Evolutionary conservation across 2,797 vertebrate species (phyloP).

Genomic region (Remorina albescens): DNA sequence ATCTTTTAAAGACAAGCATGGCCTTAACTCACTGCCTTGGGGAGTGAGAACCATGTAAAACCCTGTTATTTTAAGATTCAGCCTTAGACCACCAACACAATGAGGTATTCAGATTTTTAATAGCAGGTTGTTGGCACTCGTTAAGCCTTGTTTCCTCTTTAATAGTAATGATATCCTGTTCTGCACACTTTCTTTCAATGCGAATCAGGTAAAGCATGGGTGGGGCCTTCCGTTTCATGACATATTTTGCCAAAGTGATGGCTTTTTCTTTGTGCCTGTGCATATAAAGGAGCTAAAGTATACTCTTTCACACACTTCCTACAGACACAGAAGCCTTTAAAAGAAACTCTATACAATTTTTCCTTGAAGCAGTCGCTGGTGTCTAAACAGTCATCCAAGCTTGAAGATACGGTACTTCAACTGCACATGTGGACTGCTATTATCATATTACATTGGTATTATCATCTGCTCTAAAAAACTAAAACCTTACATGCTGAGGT

Average conservation of each 20-base stretch:
- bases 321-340: slow-evolving; percentile 66
- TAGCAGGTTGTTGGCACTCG: slow-evolving; percentile 81
- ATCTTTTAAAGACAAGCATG: slow-evolving; percentile 70
- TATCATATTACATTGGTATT: slow-evolving; percentile 59
- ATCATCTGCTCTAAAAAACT: slow-evolving; percentile 36
- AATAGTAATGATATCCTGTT: slow-evolving; percentile 84
- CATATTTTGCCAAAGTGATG: slow-evolving; percentile 82
- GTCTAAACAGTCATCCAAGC: slow-evolving; percentile 51
- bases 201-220: slow-evolving; percentile 84
- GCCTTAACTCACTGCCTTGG: slow-evolving; percentile 61
- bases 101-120: slow-evolving; percentile 81
- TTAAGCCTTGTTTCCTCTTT: slow-evolving; percentile 85
- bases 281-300: slow-evolving; percentile 78
- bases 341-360: slow-evolving; percentile 75
- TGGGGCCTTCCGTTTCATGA: slow-evolving; percentile 85
- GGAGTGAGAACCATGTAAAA: slow-evolving; percentile 72
- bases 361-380: slow-evolving; percentile 60
- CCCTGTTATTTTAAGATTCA: slow-evolving; percentile 80
- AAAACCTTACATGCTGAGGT: slow-evolving; percentile 32
- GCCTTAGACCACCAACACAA: slow-evolving; percentile 84
- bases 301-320: slow-evolving; percentile 81
- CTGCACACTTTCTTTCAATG: slow-evolving; percentile 80
- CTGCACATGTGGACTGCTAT: slow-evolving; percentile 51
- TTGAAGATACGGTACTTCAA: slow-evolving; percentile 46
- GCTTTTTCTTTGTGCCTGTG: slow-evolving; percentile 82